Evolutionary conservation across 2,113 vertebrate species (phyloP).

Genomic region (Cariama cristata): DNA sequence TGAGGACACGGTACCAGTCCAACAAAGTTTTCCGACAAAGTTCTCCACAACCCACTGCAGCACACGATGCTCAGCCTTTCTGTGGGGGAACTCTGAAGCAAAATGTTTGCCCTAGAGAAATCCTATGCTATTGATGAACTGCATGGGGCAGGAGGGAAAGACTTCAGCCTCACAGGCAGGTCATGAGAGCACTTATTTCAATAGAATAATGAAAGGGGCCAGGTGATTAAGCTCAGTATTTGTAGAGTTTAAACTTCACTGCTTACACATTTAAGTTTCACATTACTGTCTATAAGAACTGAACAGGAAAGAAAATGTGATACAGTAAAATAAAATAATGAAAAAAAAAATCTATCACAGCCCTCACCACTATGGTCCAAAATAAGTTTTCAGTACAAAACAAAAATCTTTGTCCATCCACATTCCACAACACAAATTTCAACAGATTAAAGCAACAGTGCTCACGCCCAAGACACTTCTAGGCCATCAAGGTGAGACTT

Average conservation of each 20-base stretch:
- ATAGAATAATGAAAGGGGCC: neutral
- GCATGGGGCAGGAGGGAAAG: neutral
- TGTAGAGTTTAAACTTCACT: neutral
- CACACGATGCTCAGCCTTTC: neutral
- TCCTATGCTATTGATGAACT: neutral
- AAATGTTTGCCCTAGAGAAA: neutral
- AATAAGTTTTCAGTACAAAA: neutral
- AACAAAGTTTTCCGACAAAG: neutral
- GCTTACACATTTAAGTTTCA: neutral
- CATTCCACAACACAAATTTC: neutral
- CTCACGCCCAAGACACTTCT: neutral
- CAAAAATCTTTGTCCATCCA: neutral
- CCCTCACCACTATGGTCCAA: neutral
- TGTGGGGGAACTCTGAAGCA: neutral
- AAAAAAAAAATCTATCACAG: neutral
- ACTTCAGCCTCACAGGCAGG: neutral
- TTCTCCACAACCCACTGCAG: neutral
- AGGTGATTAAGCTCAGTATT: neutral
- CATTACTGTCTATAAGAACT: neutral
- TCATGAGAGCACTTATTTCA: neutral
- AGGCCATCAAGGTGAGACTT: conserved; percentile 13
- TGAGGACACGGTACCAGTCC: rapidly evolving
- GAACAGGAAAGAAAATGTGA: neutral
- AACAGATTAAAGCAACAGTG: neutral
- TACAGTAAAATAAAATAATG: neutral